A percentile compares a stretch with the other conserved stretches of the same genome.
phyloP scores from a whole-genome alignment of 2,113 vertebrate species.

The Sakesphorus luctuosus region DNA sequence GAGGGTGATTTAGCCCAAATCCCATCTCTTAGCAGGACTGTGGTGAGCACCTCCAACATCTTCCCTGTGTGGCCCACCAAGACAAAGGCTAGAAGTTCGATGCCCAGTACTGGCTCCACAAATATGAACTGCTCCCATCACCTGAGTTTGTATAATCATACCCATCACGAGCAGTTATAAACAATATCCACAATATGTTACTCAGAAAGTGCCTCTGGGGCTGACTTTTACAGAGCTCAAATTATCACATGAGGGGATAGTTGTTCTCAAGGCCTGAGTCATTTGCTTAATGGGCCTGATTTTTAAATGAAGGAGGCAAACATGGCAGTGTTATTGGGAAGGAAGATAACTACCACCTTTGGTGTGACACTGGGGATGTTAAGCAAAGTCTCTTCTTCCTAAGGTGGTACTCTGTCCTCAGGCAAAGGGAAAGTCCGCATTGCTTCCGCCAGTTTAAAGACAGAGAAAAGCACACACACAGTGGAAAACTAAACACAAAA shows the following conservation, averaged over 20 bases:
- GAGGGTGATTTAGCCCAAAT: background rate
- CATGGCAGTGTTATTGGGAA: background rate
- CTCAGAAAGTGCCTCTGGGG: background rate
- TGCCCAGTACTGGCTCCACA: background rate
- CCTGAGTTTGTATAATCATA: background rate
- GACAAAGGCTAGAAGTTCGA: background rate
- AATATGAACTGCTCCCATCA: background rate
- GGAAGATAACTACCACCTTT: background rate
- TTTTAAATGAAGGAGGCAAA: background rate
- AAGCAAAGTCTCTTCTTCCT: background rate
- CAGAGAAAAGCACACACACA: background rate
- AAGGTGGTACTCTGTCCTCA: background rate
- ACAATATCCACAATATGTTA: background rate
- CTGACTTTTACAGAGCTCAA: background rate
- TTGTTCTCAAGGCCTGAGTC: background rate
- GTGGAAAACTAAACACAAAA: background rate
- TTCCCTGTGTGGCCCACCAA: background rate
- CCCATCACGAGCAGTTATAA: background rate
- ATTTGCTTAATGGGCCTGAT: background rate
- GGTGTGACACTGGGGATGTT: fast-evolving
- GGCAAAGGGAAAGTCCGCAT: background rate
- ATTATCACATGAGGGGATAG: background rate
- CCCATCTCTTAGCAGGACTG: background rate
- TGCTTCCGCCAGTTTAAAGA: background rate
- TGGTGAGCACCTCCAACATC: background rate